Evolutionary conservation across 1,140 invertebrate genomes (phyloP).

Genomic region (Venustaconcha ellipsiformis): DNA sequence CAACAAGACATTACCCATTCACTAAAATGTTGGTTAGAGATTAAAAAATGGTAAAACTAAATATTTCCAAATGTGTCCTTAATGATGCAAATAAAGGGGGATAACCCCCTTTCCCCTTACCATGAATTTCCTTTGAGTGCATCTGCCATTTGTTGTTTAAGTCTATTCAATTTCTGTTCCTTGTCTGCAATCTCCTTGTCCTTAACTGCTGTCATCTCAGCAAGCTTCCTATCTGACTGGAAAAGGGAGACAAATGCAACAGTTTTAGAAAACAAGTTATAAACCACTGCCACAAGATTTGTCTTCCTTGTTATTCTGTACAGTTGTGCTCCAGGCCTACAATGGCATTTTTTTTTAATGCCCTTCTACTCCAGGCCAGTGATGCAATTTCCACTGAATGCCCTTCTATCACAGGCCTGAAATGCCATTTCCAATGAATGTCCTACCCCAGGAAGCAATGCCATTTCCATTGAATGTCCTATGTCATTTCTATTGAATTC

Average conservation of each 20-base stretch:
- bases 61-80: not conserved
- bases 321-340: too few species aligned
- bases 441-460: too few species aligned
- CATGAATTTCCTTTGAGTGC: conserved; percentile 63
- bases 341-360: too few species aligned
- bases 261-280: too few species aligned
- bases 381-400: too few species aligned
- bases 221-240: conserved; percentile 41
- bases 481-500: too few species aligned
- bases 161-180: conserved; percentile 53
- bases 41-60: not conserved
- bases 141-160: conserved; percentile 63
- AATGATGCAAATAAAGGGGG: not conserved
- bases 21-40: not conserved
- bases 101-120: conserved; percentile 19
- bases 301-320: too few species aligned
- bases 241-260: not conserved
- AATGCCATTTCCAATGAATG: too few species aligned
- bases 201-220: conserved; percentile 36
- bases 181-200: conserved; percentile 50
- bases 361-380: too few species aligned
- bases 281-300: too few species aligned
- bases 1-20: not conserved
- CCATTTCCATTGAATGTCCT: too few species aligned
- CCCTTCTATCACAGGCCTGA: too few species aligned